A percentile compares a stretch with the other conserved stretches of the same genome.
These are phyloP conservation scores for Ochropleura plecta DNA, from an alignment of 2,888 invertebrate species.

Conservation along the genomic window DNA sequence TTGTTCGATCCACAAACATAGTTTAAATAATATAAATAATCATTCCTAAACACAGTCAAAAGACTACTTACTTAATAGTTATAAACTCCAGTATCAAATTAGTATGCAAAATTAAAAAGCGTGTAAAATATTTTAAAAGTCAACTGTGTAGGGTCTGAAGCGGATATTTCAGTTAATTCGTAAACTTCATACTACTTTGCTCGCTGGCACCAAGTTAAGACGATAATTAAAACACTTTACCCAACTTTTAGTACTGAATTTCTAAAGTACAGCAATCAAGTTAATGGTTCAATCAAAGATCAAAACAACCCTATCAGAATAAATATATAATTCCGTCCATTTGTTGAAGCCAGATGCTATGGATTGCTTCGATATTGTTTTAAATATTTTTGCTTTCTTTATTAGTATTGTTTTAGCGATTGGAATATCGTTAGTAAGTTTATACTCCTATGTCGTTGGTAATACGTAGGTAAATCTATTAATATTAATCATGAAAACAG, in stretches of 20 bases:
- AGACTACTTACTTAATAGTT: slow-evolving; percentile 49
- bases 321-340: slow-evolving; percentile 80
- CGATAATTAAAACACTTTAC: slow-evolving; percentile 90
- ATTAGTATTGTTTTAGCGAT: slow-evolving; percentile 41
- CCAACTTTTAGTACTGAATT: slow-evolving; percentile 89
- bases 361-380: slow-evolving; percentile 64
- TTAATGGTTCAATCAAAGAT: slow-evolving; percentile 89
- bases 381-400: slow-evolving; percentile 53
- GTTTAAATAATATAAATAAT: neutral
- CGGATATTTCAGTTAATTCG: slow-evolving; percentile 89
- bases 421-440: slow-evolving; percentile 8
- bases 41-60: neutral
- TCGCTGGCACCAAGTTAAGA: slow-evolving; percentile 85
- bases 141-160: slow-evolving; percentile 77
- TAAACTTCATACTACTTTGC: slow-evolving; percentile 87
- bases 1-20: neutral
- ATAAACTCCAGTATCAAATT: slow-evolving; percentile 54
- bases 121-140: slow-evolving; percentile 76
- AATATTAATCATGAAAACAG: neutral
- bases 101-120: slow-evolving; percentile 69
- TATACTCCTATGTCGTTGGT: neutral
- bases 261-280: slow-evolving; percentile 88
- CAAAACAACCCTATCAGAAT: slow-evolving; percentile 86
- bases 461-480: neutral
- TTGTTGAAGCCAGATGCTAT: slow-evolving; percentile 72